These are phyloP conservation scores for Cacatua alba DNA, from an alignment of 2,113 vertebrate species.

Conservation along the genomic window DNA sequence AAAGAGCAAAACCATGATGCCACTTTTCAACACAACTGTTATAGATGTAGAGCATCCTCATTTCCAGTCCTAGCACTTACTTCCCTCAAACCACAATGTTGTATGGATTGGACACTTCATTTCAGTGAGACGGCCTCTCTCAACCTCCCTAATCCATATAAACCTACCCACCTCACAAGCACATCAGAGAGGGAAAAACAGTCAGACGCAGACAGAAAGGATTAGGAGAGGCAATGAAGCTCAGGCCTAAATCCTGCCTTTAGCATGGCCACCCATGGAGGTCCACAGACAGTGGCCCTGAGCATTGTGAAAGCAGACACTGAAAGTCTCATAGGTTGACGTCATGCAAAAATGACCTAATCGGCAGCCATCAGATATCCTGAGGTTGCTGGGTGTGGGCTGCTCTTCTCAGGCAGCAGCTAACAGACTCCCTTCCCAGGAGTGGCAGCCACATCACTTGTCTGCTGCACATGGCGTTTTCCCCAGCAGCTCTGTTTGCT, in stretches of 20 bases:
- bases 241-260: neutral
- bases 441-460: conserved; percentile 14
- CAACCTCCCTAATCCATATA: neutral
- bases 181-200: neutral
- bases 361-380: neutral
- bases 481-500: neutral
- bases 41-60: neutral
- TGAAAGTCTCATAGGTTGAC: accelerated
- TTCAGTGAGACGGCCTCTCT: neutral
- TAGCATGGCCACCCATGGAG: neutral
- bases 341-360: neutral
- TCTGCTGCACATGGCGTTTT: conserved; percentile 7
- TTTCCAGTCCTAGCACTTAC: neutral
- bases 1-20: neutral
- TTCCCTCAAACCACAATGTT: neutral
- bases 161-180: neutral
- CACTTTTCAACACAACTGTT: neutral
- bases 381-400: neutral
- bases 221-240: neutral
- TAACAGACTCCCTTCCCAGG: neutral
- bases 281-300: neutral
- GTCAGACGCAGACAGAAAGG: neutral
- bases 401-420: neutral
- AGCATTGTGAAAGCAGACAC: neutral
- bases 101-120: neutral